Base-by-base conservation (phyloP, 2,113 vertebrate genomes). In the Thymallus thymallus region DNA sequence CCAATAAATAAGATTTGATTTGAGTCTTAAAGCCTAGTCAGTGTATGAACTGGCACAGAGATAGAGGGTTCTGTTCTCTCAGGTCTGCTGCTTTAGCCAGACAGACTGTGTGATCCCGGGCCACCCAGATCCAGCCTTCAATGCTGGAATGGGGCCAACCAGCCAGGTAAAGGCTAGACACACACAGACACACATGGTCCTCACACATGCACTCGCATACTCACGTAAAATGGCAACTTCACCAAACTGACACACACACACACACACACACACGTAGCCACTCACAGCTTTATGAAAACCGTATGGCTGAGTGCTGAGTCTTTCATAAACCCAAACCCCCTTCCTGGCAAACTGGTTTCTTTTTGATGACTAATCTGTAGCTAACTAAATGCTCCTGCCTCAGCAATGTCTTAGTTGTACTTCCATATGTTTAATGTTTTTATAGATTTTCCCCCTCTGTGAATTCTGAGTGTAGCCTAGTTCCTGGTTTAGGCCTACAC, bases 291-390 rank as follows among this genome's bases (percentile, higher is more conserved):
- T 75, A 91, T 89, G 76, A 85, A 86, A 88, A 88, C 84, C 86
- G 75, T 81, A 88, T 91, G 88, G 35, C 35, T 41, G 35, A 41
- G 35, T 41, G 35, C 9, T 41, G 10, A 41, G 71, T 76, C 46
- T 55, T 69, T 65, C 81, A 76, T 84, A 86, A 41, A 84, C 83
- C 80, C 72, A 75, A 60, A 76, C 72, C 74, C 76, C 68, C 74
- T 83, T 85, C 80, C 80, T 84, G 76, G 55, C 73, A 46, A 85
- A 87, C 84, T 26, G 58, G 64, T 82, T 85, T 82, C 64, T 78
- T 81, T 88, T 86, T 87, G 75, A 87, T 82, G 86, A 82, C 82
- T 90, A 82, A 87, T 89, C 84, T 87, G 60, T 76, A 87, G 85
- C 84, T 85, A 86, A 81, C 70, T 75, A 68, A 80, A 73, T 74